Base-by-base conservation (phyloP, 2,797 vertebrate genomes). In the Catharus ustulatus region DNA sequence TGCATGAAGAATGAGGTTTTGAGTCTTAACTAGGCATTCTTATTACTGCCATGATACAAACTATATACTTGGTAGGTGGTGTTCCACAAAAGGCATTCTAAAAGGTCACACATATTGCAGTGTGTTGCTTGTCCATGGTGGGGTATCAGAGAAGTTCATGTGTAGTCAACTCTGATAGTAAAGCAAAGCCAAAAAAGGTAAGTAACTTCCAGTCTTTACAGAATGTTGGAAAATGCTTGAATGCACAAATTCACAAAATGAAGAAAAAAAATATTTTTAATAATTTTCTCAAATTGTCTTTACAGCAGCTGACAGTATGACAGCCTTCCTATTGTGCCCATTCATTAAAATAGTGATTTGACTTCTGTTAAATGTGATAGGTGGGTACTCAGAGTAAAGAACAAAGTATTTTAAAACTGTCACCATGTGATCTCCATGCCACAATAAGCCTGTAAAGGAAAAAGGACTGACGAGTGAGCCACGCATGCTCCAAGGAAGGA, bases 401-500 rank as follows among this genome's bases (percentile, higher is more conserved):
- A 16, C 18, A 27, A 71, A 55, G 21, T n/a, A 5, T 51, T 68
- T 51, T 43, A n/a, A 79, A 89, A 24, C 11, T 23, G 10, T 34
- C 5, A 12, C 43, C 3, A 0, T 32, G 18, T 69, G 36, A 20
- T 45, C 30, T 74, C 24, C 18, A 9, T 52, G 36, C 38, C 34
- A 71, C 64, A 79, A 32, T 57, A 62, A 48, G 32, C 19, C n/a
- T 75, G 20, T 21, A 34, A 89, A 63, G 51, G 34, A 79, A 61
- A 45, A 71, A 63, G 57, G 11, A 16, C 22, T 89, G 55, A 23
- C 22, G 26, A 82, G 36, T 3, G 15, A 89, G 40, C 67, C 11
- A 17, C 0, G 0, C 0, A 0, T 45, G 27, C 58, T 64, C 10
- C 9, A 29, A 61, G 22, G 40, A 61, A 29, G 66, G 9, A 48